phyloP scores from a whole-genome alignment of 2,797 vertebrate species.

The Forpus xanthops region DNA sequence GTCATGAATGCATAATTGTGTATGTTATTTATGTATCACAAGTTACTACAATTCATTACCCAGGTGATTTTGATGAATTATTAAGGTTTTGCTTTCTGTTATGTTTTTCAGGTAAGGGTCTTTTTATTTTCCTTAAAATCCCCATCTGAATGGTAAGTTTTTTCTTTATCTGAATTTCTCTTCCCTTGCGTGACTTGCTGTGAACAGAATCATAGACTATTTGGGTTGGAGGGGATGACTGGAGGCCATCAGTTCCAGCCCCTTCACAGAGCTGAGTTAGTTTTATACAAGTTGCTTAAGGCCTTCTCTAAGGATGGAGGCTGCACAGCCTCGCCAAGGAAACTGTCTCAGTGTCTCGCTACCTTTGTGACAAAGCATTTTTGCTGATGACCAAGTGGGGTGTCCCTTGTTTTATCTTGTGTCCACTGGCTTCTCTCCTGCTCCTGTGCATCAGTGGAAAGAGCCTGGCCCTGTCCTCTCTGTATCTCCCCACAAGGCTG shows the following conservation, averaged over 20 bases:
- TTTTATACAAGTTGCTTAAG: not conserved
- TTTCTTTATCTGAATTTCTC: not conserved
- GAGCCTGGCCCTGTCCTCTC: not conserved
- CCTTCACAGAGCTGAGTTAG: not conserved
- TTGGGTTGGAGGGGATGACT: not conserved
- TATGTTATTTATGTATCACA: not conserved
- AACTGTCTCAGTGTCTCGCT: not conserved
- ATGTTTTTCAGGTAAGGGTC: slow-evolving; percentile 60
- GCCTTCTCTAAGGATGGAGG: not conserved
- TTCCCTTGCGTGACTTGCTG: not conserved
- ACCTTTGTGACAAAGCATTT: not conserved
- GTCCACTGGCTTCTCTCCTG: accelerated
- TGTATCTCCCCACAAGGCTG: not conserved
- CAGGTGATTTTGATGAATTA: not conserved
- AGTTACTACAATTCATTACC: not conserved
- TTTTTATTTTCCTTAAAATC: slow-evolving; percentile 16
- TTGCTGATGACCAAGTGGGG: not conserved
- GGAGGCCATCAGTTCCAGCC: not conserved
- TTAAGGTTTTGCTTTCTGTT: slow-evolving; percentile 40
- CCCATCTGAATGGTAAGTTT: slow-evolving; percentile 7
- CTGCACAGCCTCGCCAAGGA: not conserved
- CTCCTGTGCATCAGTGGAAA: not conserved
- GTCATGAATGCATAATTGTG: not conserved
- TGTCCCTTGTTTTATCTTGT: not conserved
- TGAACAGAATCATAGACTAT: not conserved